Evolutionary conservation across 2,888 invertebrate genomes (phyloP), one percentile per base, ranked within the genome.

Genomic region (Acrobasis suavella): DNA sequence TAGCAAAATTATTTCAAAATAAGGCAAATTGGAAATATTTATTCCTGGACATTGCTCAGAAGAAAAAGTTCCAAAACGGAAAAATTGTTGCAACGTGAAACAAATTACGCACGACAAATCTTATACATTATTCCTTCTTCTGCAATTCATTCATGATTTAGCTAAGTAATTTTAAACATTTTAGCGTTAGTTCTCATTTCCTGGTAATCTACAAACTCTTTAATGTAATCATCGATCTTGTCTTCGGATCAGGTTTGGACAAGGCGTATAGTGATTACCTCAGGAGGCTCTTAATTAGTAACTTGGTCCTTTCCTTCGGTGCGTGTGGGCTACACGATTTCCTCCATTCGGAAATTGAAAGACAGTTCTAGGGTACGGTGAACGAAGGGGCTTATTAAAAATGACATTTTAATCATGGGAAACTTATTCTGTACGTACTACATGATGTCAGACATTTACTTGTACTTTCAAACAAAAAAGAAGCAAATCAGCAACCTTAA

Each of bases 351-450:
- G 8, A 56, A 17, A 1, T 42, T 46, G 42, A 46, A 42, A 42
- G 56, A 56, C 56, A 56, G 12, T 14, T 56, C 14, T 56, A 17
- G 56, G 42, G 17, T 42, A 42, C 42, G 12, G 39, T 14, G 14
- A 38, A 17, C 10, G 6, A 8, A 42, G 14, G 55, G 3, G 51
- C 54, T 38, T 38, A 37, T 38, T 52, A 37, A 32, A 52, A 37
- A 38, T 54, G 54, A 54, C 54, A 54, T n/a, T 32, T 37, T 54
- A 38, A 54, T 15, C 37, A 54, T 54, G 38, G 15, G 37, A 15
- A 37, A 54, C 37, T 32, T 32, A 52, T 14, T 52, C 46, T 7
- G 6, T 46, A n/a, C 14, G 5, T 32, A 6, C 46, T 46, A 32
- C 32, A 32, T 32, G 32, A 7, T 32, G 32, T 32, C 32, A 32